Evolutionary conservation across 1,140 invertebrate genomes (phyloP).

Genomic region (Orius laevigatus): DNA sequence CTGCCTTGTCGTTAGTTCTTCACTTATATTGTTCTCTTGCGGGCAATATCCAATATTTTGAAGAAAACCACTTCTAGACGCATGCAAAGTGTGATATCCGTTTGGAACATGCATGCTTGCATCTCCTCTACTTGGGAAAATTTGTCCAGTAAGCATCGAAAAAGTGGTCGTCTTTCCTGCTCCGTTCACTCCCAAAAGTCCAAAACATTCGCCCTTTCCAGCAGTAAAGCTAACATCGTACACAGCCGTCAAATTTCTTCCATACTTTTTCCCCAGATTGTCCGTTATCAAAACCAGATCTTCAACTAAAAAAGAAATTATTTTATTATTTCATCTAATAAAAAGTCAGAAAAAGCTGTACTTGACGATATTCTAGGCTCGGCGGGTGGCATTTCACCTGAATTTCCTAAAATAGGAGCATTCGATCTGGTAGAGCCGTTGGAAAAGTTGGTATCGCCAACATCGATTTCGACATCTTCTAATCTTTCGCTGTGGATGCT

Average conservation of each 20-base stretch:
- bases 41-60: constrained; percentile 56
- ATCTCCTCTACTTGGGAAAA: constrained; percentile 16
- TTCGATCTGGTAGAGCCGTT: no score
- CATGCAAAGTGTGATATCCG: no score
- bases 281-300: not conserved
- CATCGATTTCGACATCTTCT: no score
- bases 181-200: constrained; percentile 73
- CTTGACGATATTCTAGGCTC: no score
- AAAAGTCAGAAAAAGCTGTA: no score
- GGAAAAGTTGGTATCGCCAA: no score
- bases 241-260: constrained; percentile 35
- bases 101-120: constrained; percentile 3
- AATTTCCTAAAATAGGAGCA: no score
- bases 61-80: no score
- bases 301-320: no score
- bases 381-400: no score
- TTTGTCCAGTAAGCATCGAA: constrained; percentile 66
- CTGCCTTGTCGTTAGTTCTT: constrained; percentile 63
- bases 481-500: no score
- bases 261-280: constrained; percentile 18
- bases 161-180: constrained; percentile 74
- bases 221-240: constrained; percentile 49
- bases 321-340: no score
- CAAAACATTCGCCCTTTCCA: constrained; percentile 67
- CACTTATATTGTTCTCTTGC: constrained; percentile 68